A percentile compares a stretch with the other conserved stretches of the same genome.
Evolutionary conservation across 2,888 invertebrate genomes (phyloP).

Genomic region (Eupeodes latifasciatus): DNA sequence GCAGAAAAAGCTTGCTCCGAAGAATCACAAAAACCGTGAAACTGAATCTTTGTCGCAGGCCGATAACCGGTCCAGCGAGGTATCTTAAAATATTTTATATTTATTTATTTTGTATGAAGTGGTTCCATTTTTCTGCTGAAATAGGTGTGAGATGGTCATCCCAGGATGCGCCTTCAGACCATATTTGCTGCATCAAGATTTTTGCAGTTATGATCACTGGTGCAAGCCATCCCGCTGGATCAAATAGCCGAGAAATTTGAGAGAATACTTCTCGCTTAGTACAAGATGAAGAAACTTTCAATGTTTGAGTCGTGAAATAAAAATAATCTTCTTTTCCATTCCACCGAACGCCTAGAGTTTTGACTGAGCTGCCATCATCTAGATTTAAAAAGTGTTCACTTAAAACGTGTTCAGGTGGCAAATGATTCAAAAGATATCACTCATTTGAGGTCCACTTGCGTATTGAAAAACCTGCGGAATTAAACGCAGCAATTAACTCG

Average conservation of each 20-base stretch:
- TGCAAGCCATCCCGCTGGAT: not conserved
- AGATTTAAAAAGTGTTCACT: not conserved
- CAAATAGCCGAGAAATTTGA: conserved; percentile 4
- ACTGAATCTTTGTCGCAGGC: no score
- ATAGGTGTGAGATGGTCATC: not conserved
- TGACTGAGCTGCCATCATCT: conserved; percentile 19
- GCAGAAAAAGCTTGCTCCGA: no score
- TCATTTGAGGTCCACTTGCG: no score
- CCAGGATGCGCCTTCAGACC: not conserved
- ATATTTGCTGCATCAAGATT: not conserved
- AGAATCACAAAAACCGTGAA: no score
- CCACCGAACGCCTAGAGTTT: conserved; percentile 33
- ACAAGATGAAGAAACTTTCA: not conserved
- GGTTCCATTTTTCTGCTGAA: not conserved
- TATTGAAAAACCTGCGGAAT: no score
- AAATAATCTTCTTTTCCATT: conserved; percentile 18
- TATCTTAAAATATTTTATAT: no score
- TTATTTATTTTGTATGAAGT: no score
- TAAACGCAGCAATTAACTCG: no score
- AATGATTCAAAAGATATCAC: no score
- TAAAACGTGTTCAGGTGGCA: no score
- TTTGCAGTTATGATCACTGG: not conserved
- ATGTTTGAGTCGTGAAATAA: not conserved
- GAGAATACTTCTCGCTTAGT: conserved; percentile 7
- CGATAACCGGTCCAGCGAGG: no score